Evolutionary conservation across 2,888 invertebrate species (phyloP).

Genomic region (Mesochorus sp.): DNA sequence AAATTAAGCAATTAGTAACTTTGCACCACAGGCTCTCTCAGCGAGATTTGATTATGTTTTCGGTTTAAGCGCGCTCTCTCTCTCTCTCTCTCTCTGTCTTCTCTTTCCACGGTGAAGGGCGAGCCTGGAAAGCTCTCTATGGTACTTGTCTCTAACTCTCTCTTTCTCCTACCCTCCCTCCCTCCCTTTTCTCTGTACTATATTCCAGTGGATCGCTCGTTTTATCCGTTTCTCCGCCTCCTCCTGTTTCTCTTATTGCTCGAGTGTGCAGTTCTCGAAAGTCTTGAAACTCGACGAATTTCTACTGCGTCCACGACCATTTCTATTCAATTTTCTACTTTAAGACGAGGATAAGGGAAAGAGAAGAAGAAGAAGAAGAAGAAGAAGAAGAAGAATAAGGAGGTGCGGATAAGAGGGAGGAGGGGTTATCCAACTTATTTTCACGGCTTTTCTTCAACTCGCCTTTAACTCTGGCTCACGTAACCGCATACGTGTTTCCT

Average conservation of each 20-base stretch:
- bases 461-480: constrained; percentile 27
- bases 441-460: neutral
- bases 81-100: constrained; percentile 2
- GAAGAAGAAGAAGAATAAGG: too few species aligned
- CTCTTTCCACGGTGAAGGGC: neutral
- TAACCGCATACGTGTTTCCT: neutral
- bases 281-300: constrained; percentile 16
- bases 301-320: neutral
- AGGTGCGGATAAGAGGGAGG: too few species aligned
- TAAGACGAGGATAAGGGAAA: too few species aligned
- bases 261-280: constrained; percentile 4
- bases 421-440: neutral
- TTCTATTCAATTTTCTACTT: constrained; percentile 17
- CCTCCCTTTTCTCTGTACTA: neutral
- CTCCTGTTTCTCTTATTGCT: constrained; percentile 24
- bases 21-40: constrained; percentile 79
- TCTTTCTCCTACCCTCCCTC: neutral
- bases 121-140: constrained; percentile 32
- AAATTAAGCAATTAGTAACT: constrained; percentile 82
- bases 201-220: constrained; percentile 16
- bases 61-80: constrained; percentile 75
- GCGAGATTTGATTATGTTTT: constrained; percentile 82
- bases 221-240: constrained; percentile 5
- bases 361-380: too few species aligned
- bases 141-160: constrained; percentile 30